phyloP scores from a whole-genome alignment of 2,113 vertebrate genomes.

The Campylomormyrus numenius region DNA sequence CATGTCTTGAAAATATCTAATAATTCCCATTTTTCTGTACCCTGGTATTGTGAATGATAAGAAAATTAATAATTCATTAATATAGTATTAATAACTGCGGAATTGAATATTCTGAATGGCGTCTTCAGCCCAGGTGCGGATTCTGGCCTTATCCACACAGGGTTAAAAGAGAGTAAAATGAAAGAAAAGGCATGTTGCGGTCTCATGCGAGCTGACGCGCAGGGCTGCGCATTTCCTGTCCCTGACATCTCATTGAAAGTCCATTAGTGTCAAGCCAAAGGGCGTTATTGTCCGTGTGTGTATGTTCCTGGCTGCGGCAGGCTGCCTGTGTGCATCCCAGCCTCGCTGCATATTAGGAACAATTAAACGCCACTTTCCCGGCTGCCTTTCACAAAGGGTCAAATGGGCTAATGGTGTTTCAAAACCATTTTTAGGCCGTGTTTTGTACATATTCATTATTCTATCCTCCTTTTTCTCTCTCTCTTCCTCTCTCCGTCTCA shows the following conservation, averaged over 20 bases:
- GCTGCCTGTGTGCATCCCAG: constrained; percentile 31
- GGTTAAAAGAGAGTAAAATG: background rate
- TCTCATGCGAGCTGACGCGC: constrained; percentile 21
- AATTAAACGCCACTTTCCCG: constrained; percentile 28
- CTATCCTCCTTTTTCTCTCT: background rate
- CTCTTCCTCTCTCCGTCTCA: background rate
- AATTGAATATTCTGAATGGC: background rate
- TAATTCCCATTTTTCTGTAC: background rate
- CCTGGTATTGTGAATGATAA: background rate
- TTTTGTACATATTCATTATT: constrained; percentile 30
- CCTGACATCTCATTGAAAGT: constrained; percentile 62
- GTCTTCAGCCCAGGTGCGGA: background rate
- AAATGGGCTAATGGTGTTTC: constrained; percentile 66
- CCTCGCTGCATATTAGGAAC: constrained; percentile 35
- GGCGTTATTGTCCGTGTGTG: constrained; percentile 44
- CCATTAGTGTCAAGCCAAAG: constrained; percentile 56
- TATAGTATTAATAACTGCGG: background rate
- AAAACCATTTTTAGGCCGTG: constrained; percentile 39
- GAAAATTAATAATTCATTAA: background rate
- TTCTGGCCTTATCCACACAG: background rate
- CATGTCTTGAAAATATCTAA: background rate
- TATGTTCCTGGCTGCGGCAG: constrained; percentile 33
- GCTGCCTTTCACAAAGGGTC: constrained; percentile 41
- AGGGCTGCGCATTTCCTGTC: constrained; percentile 23
- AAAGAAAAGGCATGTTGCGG: background rate